Evolutionary conservation across 1,140 invertebrate species (phyloP), one percentile per base, ranked within the genome.

Genomic region (Ctenoplectra terminalis): DNA sequence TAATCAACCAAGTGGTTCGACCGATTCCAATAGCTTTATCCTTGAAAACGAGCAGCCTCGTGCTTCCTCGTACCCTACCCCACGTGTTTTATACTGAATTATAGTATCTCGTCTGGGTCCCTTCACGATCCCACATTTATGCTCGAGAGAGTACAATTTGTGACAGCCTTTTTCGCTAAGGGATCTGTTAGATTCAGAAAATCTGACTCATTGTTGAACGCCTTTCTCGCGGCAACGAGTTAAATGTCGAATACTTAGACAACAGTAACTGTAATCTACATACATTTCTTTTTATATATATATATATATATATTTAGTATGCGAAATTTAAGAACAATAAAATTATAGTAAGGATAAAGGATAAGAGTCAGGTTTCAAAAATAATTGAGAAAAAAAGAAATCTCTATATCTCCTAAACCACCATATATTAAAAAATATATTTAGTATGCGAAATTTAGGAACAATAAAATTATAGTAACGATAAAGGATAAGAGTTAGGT

Each of bases 1-100:
- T 92, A 90, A 92, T 92, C 91, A 92, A 83, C 78, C 84, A 72
- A 91, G 89, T 91, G 90, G 83, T 89, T 89, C 89, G 89, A 80
- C 82, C 78, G 83, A 90, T 89, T 88, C 88, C 90, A 88, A 91
- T 89, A 89, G 88, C 85, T 87, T 87, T 87, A 91, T 89, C 89
- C 90, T 87, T 86, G 81, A 87, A 87, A 85, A 87, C 81, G 81
- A 60, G 77, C 63, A 81, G 61, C 72, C 77, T 56, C 15, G 46
- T 56, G 66, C 77, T 76, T 56, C 67, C 48, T 74, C 58, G n/a
- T 63, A 43, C 48, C 54, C 69, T 72, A 75, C 66, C 69, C 75
- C 52, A 84, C 60, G 71, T 54, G 70, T 74, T 87, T 72, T 48
- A 77, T 77, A 76, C 76, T 60, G 67, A 40, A 72, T 75, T 50